These are phyloP conservation scores for Gulo gulo DNA, from an alignment of 2,113 vertebrate species.

Conservation along the genomic window DNA sequence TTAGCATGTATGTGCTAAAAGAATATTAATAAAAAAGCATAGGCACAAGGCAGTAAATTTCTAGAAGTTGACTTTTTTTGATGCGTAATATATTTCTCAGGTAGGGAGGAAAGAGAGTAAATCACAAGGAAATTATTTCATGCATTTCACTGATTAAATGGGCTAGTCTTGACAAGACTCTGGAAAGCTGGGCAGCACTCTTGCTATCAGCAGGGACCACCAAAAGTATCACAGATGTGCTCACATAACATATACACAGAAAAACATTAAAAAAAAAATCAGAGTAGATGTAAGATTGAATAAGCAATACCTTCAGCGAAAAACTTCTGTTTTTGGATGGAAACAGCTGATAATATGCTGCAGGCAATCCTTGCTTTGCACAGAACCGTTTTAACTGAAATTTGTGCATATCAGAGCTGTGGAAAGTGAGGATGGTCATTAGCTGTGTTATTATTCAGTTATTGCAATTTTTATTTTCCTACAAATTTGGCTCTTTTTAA, in stretches of 20 bases:
- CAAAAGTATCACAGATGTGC: conserved; percentile 18
- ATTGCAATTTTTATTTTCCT: background rate
- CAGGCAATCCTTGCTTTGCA: background rate
- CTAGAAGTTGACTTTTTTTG: background rate
- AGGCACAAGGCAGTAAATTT: background rate
- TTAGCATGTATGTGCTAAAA: conserved; percentile 10
- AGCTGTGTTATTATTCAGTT: background rate
- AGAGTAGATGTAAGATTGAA: background rate
- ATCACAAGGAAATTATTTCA: conserved; percentile 45
- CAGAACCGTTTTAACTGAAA: background rate
- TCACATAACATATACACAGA: background rate
- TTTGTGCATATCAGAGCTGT: background rate
- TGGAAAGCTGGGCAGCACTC: conserved; percentile 45
- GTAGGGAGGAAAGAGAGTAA: conserved; percentile 20
- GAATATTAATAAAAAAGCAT: conserved; percentile 6
- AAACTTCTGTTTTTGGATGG: background rate
- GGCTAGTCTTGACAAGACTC: background rate
- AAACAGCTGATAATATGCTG: background rate
- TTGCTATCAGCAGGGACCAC: conserved; percentile 13
- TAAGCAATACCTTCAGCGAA: conserved; percentile 14
- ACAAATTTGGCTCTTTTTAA: background rate
- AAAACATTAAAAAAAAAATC: background rate
- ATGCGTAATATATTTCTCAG: background rate
- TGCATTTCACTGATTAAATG: conserved; percentile 44
- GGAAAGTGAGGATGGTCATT: background rate